Evolutionary conservation across 2,113 vertebrate genomes (phyloP).

Genomic region (Perognathus longimembris): DNA sequence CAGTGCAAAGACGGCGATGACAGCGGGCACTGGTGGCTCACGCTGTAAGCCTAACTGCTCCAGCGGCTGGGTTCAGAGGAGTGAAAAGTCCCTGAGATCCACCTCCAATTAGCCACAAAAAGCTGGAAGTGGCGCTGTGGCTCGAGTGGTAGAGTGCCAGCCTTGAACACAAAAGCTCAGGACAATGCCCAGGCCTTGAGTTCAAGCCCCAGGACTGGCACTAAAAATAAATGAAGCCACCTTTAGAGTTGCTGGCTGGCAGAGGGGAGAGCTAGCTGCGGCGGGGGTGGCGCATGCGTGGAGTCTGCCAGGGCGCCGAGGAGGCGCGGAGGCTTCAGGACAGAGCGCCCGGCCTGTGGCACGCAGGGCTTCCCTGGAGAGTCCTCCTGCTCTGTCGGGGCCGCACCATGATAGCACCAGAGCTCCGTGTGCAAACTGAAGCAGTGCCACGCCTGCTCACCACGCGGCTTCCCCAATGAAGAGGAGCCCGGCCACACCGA

Average conservation of each 20-base stretch:
- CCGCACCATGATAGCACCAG: constrained; percentile 16
- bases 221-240: background rate
- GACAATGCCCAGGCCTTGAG: too few species aligned
- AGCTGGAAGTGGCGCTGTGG: too few species aligned
- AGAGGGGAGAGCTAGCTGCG: background rate
- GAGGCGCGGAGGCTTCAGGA: background rate
- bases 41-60: too few species aligned
- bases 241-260: background rate
- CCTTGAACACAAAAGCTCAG: too few species aligned
- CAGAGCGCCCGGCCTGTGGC: background rate
- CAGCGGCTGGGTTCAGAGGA: too few species aligned
- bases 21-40: too few species aligned
- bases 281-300: background rate
- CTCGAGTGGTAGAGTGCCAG: too few species aligned
- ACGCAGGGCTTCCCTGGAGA: too few species aligned
- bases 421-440: constrained; percentile 10
- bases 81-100: too few species aligned
- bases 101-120: too few species aligned
- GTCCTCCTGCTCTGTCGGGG: too few species aligned
- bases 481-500: constrained; percentile 1
- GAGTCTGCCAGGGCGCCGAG: background rate
- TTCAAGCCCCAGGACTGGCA: background rate
- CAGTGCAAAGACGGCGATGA: background rate
- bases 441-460: too few species aligned
- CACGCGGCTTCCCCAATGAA: constrained; percentile 14